Evolutionary conservation across 2,888 invertebrate genomes (phyloP), one percentile per base, ranked within the genome.

Genomic region (Drosophila koepferae): DNA sequence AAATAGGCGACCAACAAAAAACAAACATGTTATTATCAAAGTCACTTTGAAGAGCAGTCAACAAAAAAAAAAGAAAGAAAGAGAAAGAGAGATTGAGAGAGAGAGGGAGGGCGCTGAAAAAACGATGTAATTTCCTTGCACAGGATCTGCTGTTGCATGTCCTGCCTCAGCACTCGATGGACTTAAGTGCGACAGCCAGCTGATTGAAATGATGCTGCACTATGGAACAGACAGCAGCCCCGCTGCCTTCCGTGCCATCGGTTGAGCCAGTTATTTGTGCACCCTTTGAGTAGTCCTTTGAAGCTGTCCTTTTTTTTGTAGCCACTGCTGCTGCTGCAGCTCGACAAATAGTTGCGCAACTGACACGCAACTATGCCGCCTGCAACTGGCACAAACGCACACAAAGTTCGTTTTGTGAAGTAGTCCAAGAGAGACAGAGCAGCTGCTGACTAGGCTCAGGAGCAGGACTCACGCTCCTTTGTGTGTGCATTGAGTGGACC

Each of bases 291-390:
- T 16, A 43, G 43, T 28, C 31, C 41, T 55, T 54, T 38, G 43
- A n/a, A 49, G 71, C 23, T 51, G 55, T 53, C 44, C 34, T 59
- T 59, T 67, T 67, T 63, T 73, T 74, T 54, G 28, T 28, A 48
- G n/a, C 20, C 36, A 20, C 51, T 28, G 59, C 64, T 28, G 23
- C 54, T 40, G 44, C 55, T 64, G 69, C 71, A 68, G 74, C 64
- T 77, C 71, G 81, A 81, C 82, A 85, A 86, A 85, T 85, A 85
- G 86, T 86, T 86, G 84, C 81, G 73, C 86, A 84, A 86, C 84
- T 84, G 79, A 82, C 79, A 85, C 66, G 79, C 81, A 74, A 76
- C 80, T 74, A 81, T 71, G 81, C 80, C 67, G 68, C 76, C 76
- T 81, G 82, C 78, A 77, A 71, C 81, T 81, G 71, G 79, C 80